These are phyloP conservation scores for Cephus runcator DNA, from an alignment of 2,888 invertebrate species.

Conservation along the genomic window DNA sequence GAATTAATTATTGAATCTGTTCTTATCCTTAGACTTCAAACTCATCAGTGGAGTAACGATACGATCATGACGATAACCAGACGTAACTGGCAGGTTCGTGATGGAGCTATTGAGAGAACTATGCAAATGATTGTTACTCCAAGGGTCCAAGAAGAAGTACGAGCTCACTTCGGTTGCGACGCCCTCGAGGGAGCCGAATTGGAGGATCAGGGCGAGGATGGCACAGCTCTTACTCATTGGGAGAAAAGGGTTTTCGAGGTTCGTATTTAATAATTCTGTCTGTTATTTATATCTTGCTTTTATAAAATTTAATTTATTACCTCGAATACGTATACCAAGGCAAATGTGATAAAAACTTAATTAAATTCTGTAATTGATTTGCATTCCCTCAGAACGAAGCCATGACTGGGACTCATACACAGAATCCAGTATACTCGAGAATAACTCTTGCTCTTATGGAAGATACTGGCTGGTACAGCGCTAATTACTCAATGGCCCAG, in stretches of 20 bases:
- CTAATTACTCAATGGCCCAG: conserved; percentile 89
- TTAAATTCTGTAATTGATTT: background rate
- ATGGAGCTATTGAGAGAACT: conserved; percentile 78
- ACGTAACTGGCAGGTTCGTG: conserved; percentile 81
- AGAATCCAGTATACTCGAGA: conserved; percentile 95
- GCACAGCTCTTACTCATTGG: conserved; percentile 98
- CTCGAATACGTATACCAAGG: background rate
- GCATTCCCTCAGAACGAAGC: conserved; percentile 85
- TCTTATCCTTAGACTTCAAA: conserved; percentile 75
- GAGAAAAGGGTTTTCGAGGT: conserved; percentile 98
- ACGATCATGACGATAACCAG: conserved; percentile 83
- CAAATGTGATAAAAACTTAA: background rate
- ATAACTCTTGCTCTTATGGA: conserved; percentile 97
- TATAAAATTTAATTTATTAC: conserved; percentile 10
- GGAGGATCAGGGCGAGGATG: conserved; percentile 98
- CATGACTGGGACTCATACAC: conserved; percentile 99
- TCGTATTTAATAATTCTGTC: conserved; percentile 31
- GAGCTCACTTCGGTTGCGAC: conserved; percentile 88
- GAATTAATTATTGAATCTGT: background rate
- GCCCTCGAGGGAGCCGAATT: conserved; percentile 94
- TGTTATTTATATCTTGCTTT: conserved; percentile 11
- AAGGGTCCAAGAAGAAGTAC: conserved; percentile 86
- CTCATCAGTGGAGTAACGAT: conserved; percentile 93
- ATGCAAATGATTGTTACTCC: conserved; percentile 93
- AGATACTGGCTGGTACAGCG: conserved; percentile 97